A percentile compares a stretch with the other conserved stretches of the same genome.
Conservation (phyloP, 2,113 vertebrate genomes). For the Ciconia stormi region DNA sequence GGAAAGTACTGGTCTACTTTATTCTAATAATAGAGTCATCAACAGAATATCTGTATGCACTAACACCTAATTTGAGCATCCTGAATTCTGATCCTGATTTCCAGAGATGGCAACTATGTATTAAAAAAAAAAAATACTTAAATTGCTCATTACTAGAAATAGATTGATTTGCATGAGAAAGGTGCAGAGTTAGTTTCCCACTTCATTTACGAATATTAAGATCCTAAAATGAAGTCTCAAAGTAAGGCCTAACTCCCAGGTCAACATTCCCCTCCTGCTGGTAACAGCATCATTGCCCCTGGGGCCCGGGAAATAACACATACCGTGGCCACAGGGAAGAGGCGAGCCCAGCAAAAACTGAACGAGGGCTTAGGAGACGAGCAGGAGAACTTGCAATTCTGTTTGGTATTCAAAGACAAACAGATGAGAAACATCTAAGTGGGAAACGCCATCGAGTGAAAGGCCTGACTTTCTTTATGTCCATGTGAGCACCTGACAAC, state of each 20-base stretch:
- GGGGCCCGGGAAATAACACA: background rate
- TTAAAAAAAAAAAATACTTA: background rate
- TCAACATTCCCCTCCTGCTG: background rate
- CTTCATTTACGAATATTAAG: background rate
- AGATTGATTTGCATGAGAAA: conserved; percentile 46
- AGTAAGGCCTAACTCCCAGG: background rate
- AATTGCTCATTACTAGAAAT: conserved; percentile 51
- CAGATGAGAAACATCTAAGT: background rate
- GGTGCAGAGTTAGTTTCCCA: background rate
- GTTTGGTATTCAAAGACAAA: background rate
- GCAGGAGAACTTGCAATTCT: background rate
- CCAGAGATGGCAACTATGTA: background rate
- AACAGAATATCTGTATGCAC: background rate
- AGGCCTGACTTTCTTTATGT: background rate
- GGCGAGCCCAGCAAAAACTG: background rate
- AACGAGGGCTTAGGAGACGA: background rate
- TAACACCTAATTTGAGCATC: conserved; percentile 24
- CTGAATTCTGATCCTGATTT: conserved; percentile 44
- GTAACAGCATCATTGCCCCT: background rate
- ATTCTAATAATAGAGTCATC: conserved; percentile 40
- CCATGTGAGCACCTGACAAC: background rate
- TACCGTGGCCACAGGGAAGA: background rate
- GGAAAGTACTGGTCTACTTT: background rate
- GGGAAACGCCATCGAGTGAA: background rate
- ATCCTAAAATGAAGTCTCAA: background rate